Percentiles rank a stretch among this genome's conserved stretches.
Evolutionary conservation across 1,140 invertebrate genomes (phyloP).

Genomic region (Aphidius ervi): DNA sequence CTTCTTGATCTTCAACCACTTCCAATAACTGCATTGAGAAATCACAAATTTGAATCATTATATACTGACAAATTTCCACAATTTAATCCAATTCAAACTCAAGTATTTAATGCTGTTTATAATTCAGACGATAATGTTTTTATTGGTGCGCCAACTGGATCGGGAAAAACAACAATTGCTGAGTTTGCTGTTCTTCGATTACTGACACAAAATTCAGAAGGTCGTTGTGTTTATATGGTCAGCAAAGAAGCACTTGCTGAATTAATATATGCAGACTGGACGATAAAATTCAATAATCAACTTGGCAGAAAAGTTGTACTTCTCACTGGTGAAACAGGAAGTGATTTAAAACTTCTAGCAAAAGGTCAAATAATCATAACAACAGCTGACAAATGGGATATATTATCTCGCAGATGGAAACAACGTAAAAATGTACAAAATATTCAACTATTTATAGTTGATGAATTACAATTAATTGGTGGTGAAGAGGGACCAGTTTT

Average conservation of each 20-base stretch:
- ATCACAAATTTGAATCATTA: slow-evolving; percentile 79
- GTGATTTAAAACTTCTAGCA: slow-evolving; percentile 88
- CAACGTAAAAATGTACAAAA: slow-evolving; percentile 98
- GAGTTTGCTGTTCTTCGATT: slow-evolving; percentile 94
- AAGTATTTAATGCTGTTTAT: slow-evolving; percentile 98
- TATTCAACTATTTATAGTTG: slow-evolving; percentile 94
- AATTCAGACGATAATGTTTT: slow-evolving; percentile 99
- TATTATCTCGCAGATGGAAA: slow-evolving; percentile 96
- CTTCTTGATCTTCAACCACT: slow-evolving; percentile 96
- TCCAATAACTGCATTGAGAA: slow-evolving; percentile 80
- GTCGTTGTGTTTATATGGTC: slow-evolving; percentile 89
- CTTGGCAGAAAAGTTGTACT: slow-evolving; percentile 87
- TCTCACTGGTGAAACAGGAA: slow-evolving; percentile 96
- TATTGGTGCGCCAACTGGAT: slow-evolving; percentile 95
- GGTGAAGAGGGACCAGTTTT: slow-evolving; percentile 89
- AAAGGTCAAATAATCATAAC: slow-evolving; percentile 94
- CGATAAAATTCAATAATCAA: slow-evolving; percentile 75
- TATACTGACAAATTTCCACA: slow-evolving; percentile 85
- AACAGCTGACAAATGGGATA: slow-evolving; percentile 98
- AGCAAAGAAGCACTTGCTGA: slow-evolving; percentile 90
- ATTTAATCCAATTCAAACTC: slow-evolving; percentile 99
- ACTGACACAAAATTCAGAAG: slow-evolving; percentile 69
- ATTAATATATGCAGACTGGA: slow-evolving; percentile 88
- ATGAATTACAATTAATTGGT: slow-evolving; percentile 91
- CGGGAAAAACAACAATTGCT: slow-evolving; percentile 94